Base-by-base conservation (phyloP, 2,113 vertebrate genomes). In the Jacana jacana region DNA sequence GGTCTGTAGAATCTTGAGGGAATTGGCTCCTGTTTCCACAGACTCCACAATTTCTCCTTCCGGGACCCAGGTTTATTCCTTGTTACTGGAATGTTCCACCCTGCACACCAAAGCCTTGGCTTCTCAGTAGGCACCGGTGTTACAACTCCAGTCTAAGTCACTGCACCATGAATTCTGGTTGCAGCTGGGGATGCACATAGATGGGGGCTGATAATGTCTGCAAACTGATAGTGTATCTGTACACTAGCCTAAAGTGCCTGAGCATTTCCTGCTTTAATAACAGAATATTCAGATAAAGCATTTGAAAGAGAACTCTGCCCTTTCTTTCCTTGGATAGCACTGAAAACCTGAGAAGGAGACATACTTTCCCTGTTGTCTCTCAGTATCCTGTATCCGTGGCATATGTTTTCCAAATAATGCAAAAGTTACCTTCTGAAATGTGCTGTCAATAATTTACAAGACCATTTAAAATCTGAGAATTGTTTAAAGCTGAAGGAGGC, bases 21-120 rank as follows among this genome's bases (percentile, higher is more conserved):
- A 88, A 48, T 61, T 54, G 40, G 25, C 30, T 61, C 3, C 17
- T 40, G 3, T 44, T 91, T 89, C 52, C n/a, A n/a, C 51, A 71
- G 13, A 24, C 3, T 15, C 8, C 8, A 81, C 16, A 61, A 17
- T 49, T 63, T 46, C 9, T 54, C 25, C 46, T 39, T 33, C 11
- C 40, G 33, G 14, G 28, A 25, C 11, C 1, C 28, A 24, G 4
- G 11, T 55, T 75, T 69, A 39, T 64, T 37, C 30, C n/a, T 58
- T 69, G 14, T 8, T 8, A n/a, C n/a, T 84, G 49, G 17, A 37
- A 31, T 31, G 9, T 64, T 60, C 31, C 46, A 61, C 51, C 2
- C 8, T 81, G 17, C 4, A 11, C 0, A 1, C 19, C 16, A 68
- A 4, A 55, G 28, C n/a, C n/a, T 17, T 51, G 40, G 6, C 17